A percentile compares a stretch with the other conserved stretches of the same genome.
Conservation (phyloP, 2,797 vertebrate genomes). For the Sphenodon punctatus region DNA sequence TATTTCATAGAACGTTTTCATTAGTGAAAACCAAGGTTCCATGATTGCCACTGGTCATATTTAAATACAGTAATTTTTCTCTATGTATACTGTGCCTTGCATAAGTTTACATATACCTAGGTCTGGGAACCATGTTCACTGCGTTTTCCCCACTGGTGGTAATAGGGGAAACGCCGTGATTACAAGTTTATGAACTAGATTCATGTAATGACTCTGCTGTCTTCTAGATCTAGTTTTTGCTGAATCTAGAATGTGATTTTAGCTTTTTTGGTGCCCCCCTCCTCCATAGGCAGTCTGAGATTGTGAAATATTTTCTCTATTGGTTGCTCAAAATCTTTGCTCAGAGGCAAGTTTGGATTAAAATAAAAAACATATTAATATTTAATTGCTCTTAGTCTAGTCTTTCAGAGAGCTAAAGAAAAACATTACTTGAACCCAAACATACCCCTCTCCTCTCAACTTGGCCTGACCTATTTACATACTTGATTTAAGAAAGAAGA, state of each 20-base stretch:
- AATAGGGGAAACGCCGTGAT: too few species aligned
- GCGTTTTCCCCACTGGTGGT: too few species aligned
- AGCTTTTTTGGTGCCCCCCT: neutral
- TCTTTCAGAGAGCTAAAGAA: conserved; percentile 47
- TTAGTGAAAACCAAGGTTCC: neutral
- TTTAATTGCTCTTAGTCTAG: conserved; percentile 56
- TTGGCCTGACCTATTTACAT: conserved; percentile 50
- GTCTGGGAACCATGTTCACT: too few species aligned
- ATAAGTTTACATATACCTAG: neutral
- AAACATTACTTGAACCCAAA: conserved; percentile 51
- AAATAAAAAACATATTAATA: conserved; percentile 70
- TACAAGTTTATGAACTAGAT: too few species aligned
- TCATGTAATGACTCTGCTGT: neutral
- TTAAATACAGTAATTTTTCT: neutral
- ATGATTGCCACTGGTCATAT: neutral
- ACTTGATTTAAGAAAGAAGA: conserved; percentile 58
- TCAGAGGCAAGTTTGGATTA: conserved; percentile 45
- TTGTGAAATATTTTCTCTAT: conserved; percentile 45
- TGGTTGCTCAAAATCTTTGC: conserved; percentile 47
- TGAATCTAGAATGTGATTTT: neutral
- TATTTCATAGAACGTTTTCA: neutral
- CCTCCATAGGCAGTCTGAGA: neutral
- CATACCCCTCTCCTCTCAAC: conserved; percentile 22
- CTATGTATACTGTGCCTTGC: neutral
- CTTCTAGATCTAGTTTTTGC: neutral